Evolutionary conservation across 1,140 invertebrate species (phyloP), one percentile per base, ranked within the genome.

Genomic region (Hycleus cichorii): DNA sequence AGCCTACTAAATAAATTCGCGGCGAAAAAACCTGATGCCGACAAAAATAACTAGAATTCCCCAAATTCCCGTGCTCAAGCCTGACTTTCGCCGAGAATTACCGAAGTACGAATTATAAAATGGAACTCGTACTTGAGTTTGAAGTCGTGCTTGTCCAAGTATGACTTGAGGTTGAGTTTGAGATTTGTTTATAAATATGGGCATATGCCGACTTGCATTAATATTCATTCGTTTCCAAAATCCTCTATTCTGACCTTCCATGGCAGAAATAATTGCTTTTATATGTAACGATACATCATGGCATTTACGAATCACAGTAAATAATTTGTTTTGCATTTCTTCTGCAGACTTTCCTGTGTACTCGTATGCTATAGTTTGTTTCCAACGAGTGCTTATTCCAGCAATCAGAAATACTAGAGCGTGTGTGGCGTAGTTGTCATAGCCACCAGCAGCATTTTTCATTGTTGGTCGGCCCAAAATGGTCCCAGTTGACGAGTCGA

Each of bases 321-420:
- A 12, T 40, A 52, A 12, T 52, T 44, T 52, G 5, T 52, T 11
- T 10, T 18, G 8, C 12, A 52, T 42, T 44, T 52, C 50, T 26
- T 9, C 18, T 39, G 39, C 39, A 42, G 10, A 18, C 4, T 51
- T 53, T 47, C n/a, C 57, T 24, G 57, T 52, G 9, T 39, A 42
- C 46, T 58, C 57, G 40, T 58, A 52, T 5, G 26, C 49, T 32
- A 53, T 39, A 8, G 45, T 52, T 40, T 58, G 57, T 53, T 58
- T 58, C 57, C 49, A 58, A 6, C 49, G 49, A 39, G 49, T 43
- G 10, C n/a, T 43, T 11, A 42, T 10, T 40, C 39, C 49, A 4
- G 18, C 49, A 10, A 58, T 32, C 57, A 58, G 52, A 39, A 58
- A 58, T 27, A 58, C 57, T 58, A 58, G 46, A 8, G 49, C 57